Evolutionary conservation across 2,113 vertebrate genomes (phyloP).

Genomic region (Periophthalmus modestus): DNA sequence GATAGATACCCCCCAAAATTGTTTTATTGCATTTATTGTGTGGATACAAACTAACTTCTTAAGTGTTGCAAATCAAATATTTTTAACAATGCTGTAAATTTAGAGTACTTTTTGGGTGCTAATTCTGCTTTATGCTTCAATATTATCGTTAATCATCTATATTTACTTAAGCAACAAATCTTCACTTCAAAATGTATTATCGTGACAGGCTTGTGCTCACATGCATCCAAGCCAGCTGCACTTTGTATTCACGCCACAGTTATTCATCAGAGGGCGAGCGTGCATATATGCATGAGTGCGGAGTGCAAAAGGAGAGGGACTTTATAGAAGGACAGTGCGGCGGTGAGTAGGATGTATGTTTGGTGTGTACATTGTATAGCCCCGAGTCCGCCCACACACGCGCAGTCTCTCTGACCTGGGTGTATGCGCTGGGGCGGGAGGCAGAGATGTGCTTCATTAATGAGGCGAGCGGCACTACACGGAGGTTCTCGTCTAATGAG

Average conservation of each 20-base stretch:
- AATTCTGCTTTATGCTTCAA: no score
- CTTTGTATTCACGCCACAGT: constrained; percentile 58
- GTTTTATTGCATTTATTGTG: no score
- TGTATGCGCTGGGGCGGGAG: constrained; percentile 67
- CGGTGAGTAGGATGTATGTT: constrained; percentile 42
- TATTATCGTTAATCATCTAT: no score
- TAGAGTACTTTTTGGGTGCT: no score
- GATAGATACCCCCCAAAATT: no score
- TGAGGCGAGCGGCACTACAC: constrained; percentile 86
- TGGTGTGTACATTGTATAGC: constrained; percentile 33
- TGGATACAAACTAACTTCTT: no score
- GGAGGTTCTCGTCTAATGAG: constrained; percentile 94
- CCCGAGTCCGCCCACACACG: constrained; percentile 65
- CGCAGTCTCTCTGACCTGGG: constrained; percentile 65
- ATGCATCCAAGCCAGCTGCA: constrained; percentile 44
- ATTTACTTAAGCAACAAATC: no score
- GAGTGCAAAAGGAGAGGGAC: constrained; percentile 50
- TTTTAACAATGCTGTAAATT: no score
- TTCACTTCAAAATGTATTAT: no score
- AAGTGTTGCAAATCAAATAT: no score
- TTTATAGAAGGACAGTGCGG: constrained; percentile 58
- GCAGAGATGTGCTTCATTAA: constrained; percentile 89
- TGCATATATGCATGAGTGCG: constrained; percentile 52
- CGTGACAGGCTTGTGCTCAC: constrained; percentile 4
- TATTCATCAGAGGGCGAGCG: constrained; percentile 53